Evolutionary conservation across 2,888 invertebrate genomes (phyloP), one percentile per base, ranked within the genome.

Genomic region (Glaucopsyche alexis): DNA sequence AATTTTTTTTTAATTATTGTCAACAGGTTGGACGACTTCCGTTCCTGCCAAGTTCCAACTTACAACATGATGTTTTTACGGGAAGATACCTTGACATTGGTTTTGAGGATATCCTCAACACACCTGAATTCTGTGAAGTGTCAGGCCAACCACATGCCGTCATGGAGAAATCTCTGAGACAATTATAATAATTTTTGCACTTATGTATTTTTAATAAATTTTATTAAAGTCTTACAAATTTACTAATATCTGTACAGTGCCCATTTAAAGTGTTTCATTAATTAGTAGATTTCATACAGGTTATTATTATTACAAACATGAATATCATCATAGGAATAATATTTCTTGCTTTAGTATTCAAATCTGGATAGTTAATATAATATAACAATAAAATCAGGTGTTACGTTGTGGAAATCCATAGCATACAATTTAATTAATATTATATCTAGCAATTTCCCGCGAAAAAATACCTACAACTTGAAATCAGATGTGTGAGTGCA

Each of bases 61-160:
- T 96, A 7, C 95, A 96, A 92, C 89, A 92, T 76, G 97, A 97
- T 82, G 94, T 95, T 11, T 87, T 97, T 40, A 94, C 95, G 55
- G 97, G 96, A 19, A 93, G 94, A 76, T 95, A 97, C 84, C 94
- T 96, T 78, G 95, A 95, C 79, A 95, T 97, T 81, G 95, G 95
- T 11, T 97, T 97, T 79, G 95, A 96, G 83, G 97, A 97, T 83
- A 94, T 97, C 78, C 94, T 96, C 74, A 96, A 96, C 80, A 94
- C 94, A 16, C 88, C 95, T 8, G 97, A 97, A 78, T 94, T 96
- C 79, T 92, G 94, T 77, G 97, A 97, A 92, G 90, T 95, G 71
- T 94, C 96, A 82, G 95, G 96, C 13, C 96, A 96, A 77, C 98
- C 98, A 6, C 98, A 98, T 87, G 96, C 96, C 64, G 93, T 97